Evolutionary conservation across 2,797 vertebrate species (phyloP), one percentile per base, ranked within the genome.

Genomic region (Sebastes elongatus): DNA sequence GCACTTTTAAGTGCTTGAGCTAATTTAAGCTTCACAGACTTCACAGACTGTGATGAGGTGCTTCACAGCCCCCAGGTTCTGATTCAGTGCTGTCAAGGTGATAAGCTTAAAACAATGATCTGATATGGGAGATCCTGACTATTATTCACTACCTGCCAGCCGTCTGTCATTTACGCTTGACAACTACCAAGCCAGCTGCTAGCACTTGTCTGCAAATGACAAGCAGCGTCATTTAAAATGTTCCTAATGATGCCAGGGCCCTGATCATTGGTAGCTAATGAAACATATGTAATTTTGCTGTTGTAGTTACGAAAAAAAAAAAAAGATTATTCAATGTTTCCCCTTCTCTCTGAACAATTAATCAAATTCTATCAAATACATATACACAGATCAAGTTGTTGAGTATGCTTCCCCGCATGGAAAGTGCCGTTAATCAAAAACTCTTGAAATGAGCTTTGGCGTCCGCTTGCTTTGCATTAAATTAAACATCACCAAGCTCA

Each of bases 401-500:
- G 68, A 61, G 53, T 70, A 65, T 78, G 46, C 46, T 46, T 83
- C 20, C 28, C 63, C 38, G 33, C 32, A 20, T 78, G 57, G 59
- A 80, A 66, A 74, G 52, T 79, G 59, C 77, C 22, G 35, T 84
- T 84, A 76, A 72, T 83, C 76, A 86, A 78, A 79, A 78, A 57
- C 9, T 8, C 63, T 27, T 73, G 80, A 89, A 85, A 86, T 88
- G 52, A 86, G 63, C 70, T 80, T 71, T 65, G 72, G 83, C 86
- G 85, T 90, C 81, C 72, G 78, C 83, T 89, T 90, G 70, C 67
- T 87, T 90, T 88, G 89, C 86, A 91, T 90, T 87, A 87, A 86
- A 94, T 91, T 88, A 91, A 91, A 91, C 81, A 88, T 86, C 81
- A 64, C 79, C 82, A 74, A 77, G 76, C 80, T 81, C 81, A 80